A percentile compares a stretch with the other conserved stretches of the same genome.
Evolutionary conservation across 2,113 vertebrate genomes (phyloP).

Genomic region (Tachycineta bicolor): DNA sequence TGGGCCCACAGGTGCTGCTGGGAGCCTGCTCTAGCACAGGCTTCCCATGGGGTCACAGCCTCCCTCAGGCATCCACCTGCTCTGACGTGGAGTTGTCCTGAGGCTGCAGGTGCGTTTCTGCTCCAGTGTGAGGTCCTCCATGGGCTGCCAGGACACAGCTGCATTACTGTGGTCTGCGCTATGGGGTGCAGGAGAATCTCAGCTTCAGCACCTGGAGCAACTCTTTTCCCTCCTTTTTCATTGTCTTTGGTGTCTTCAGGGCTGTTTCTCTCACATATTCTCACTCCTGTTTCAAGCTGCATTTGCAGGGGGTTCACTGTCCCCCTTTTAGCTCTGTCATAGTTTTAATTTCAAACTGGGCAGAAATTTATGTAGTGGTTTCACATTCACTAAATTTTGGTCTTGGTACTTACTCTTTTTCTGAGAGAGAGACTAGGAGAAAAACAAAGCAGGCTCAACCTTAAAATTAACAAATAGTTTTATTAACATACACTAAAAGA

Average conservation of each 20-base stretch:
- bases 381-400: too few species aligned
- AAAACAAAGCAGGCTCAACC: too few species aligned
- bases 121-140: background rate
- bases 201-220: rapidly evolving
- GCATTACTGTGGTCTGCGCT: rapidly evolving
- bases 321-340: background rate
- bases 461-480: too few species aligned
- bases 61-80: background rate
- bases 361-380: too few species aligned
- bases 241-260: background rate
- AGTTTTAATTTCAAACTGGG: too few species aligned
- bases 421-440: too few species aligned
- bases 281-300: background rate
- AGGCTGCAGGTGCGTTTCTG: background rate
- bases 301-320: background rate
- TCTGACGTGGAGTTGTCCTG: background rate
- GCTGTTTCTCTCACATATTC: background rate
- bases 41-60: background rate
- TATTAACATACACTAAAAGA: too few species aligned
- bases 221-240: background rate
- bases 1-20: background rate
- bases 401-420: too few species aligned
- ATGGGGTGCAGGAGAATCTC: background rate
- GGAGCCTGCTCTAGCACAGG: background rate
- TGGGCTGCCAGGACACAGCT: background rate